These are phyloP conservation scores for Drosophila mimica DNA, from an alignment of 2,888 invertebrate genomes.

Conservation along the genomic window DNA sequence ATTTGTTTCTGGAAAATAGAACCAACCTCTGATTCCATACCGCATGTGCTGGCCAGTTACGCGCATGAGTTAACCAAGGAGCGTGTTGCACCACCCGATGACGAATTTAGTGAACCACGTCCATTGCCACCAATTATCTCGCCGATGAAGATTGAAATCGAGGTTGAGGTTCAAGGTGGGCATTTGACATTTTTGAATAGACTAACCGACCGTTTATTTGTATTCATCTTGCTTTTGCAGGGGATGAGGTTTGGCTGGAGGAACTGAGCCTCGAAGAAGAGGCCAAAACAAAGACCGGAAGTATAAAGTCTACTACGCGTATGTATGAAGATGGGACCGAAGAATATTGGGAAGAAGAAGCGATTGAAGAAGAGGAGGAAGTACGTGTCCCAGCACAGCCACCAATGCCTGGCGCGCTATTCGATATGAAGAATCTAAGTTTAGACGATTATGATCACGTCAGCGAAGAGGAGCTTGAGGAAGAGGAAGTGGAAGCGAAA, in stretches of 20 bases:
- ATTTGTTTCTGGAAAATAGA: slow-evolving; percentile 84
- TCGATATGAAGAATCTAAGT: slow-evolving; percentile 62
- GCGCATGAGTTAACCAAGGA: slow-evolving; percentile 77
- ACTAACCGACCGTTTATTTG: background rate
- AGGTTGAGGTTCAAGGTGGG: slow-evolving; percentile 72
- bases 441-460: slow-evolving; percentile 30
- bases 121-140: slow-evolving; percentile 75
- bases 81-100: slow-evolving; percentile 67
- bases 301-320: slow-evolving; percentile 33
- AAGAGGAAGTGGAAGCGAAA: slow-evolving; percentile 49
- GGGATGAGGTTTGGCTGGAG: slow-evolving; percentile 69
- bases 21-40: slow-evolving; percentile 65
- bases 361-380: slow-evolving; percentile 60
- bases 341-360: slow-evolving; percentile 62
- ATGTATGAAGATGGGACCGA: slow-evolving; percentile 25
- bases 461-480: slow-evolving; percentile 55
- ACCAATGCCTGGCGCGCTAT: slow-evolving; percentile 40
- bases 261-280: slow-evolving; percentile 65
- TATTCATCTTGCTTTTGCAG: slow-evolving; percentile 35
- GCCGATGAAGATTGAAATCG: slow-evolving; percentile 74
- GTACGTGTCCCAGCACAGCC: slow-evolving; percentile 44
- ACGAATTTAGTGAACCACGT: slow-evolving; percentile 62
- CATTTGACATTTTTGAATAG: background rate
- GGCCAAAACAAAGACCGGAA: slow-evolving; percentile 32
- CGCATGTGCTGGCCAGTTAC: slow-evolving; percentile 72